A percentile compares a stretch with the other conserved stretches of the same genome.
Evolutionary conservation across 1,140 invertebrate species (phyloP).

Genomic region (Sycophaga agraensis): DNA sequence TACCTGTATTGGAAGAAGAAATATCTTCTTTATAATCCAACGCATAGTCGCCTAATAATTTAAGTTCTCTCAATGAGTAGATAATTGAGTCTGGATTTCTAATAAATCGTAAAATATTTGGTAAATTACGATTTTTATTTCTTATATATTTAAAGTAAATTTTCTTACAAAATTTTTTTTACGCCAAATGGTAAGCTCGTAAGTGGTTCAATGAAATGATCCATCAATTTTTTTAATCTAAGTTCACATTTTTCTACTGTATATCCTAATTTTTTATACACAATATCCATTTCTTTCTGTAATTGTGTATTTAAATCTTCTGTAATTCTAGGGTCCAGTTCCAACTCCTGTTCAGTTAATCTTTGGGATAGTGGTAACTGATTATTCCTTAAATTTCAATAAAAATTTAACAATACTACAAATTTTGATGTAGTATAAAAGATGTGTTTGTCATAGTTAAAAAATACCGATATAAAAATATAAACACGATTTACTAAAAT

Average conservation of each 20-base stretch:
- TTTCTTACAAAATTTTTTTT: slow-evolving; percentile 54
- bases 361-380: slow-evolving; percentile 62
- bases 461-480: background rate
- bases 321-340: slow-evolving; percentile 66
- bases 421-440: too few relatives aligned
- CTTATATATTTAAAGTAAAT: background rate
- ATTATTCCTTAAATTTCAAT: slow-evolving; percentile 56
- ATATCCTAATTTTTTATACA: slow-evolving; percentile 64
- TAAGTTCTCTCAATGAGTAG: slow-evolving; percentile 64
- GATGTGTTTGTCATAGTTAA: too few relatives aligned
- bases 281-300: slow-evolving; percentile 62
- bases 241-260: slow-evolving; percentile 70
- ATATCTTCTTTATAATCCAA: too few relatives aligned
- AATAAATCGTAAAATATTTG: slow-evolving; percentile 17
- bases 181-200: slow-evolving; percentile 67
- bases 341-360: slow-evolving; percentile 61
- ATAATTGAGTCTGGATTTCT: slow-evolving; percentile 55
- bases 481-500: background rate
- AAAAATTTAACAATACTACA: background rate
- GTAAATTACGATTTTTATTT: background rate
- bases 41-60: slow-evolving; percentile 58
- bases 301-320: slow-evolving; percentile 63
- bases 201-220: slow-evolving; percentile 68
- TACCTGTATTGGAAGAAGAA: too few relatives aligned
- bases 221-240: slow-evolving; percentile 69